Evolutionary conservation across 2,888 invertebrate genomes (phyloP), one percentile per base, ranked within the genome.

Genomic region (Andrena bicolor): DNA sequence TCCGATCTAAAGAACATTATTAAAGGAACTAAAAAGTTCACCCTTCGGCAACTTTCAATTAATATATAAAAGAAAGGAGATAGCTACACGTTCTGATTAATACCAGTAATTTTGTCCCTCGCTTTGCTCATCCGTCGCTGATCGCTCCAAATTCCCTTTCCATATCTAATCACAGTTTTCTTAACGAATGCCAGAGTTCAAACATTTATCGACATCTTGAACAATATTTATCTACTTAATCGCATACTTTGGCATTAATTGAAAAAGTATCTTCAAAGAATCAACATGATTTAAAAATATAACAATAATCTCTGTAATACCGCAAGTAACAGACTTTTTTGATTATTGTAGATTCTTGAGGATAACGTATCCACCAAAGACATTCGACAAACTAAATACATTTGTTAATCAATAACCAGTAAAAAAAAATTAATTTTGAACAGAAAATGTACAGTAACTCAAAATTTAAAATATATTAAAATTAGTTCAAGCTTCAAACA

Each of bases 71-170:
- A 65, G 35, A 68, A 72, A 41, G 41, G 16, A 68, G 70, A 35
- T 73, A 73, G 48, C 77, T 73, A 83, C 63, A 53, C 64, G 26
- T 73, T 82, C 63, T 65, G 61, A 73, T 66, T 20, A 20, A 77
- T 82, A 83, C 82, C 77, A 65, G 13, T 70, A 56, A 82, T 70
- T 56, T 66, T 71, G 66, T 58, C 74, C 65, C 83, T 83, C 72
- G 74, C 20, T 74, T 78, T 68, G 82, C 16, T 82, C 78, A 64
- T 83, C 77, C 70, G 26, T 76, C 26, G 65, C 28, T 65, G 78
- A 35, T 66, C 28, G 56, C 71, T 72, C 23, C 63, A 63, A 78
- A 74, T 60, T 56, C 6, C 68, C 30, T 30, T 61, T 73, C 56
- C 68, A 60, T 71, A 72, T 72, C 32, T 70, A 71, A 82, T 30